Conservation (phyloP, 1,140 invertebrate species). For the Diorhabda sublineata region DNA sequence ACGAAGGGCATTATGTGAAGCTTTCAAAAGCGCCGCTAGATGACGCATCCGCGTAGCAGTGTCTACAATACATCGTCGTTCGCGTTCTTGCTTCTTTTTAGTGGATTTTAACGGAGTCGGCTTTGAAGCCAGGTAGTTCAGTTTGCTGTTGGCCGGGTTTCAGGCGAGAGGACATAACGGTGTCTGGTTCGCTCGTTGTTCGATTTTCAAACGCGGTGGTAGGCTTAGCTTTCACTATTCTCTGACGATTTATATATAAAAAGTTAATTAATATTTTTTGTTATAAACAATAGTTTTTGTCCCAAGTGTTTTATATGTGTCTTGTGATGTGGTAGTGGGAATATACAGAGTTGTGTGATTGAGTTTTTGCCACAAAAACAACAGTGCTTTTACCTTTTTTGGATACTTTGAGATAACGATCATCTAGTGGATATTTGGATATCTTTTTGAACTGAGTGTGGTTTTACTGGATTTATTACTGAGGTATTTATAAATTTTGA, state of each 20-base stretch:
- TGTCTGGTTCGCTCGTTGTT: not conserved
- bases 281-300: not conserved
- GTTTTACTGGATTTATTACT: no score
- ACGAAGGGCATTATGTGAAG: not conserved
- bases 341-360: not conserved
- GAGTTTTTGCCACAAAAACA: not conserved
- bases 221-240: not conserved
- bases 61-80: not conserved
- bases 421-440: no score
- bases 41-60: not conserved
- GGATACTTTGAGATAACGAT: no score
- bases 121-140: not conserved
- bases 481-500: no score
- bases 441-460: no score
- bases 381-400: no score
- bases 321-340: not conserved
- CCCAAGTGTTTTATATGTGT: not conserved
- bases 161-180: not conserved
- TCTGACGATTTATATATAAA: not conserved
- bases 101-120: slow-evolving; percentile 1
- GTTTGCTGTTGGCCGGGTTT: not conserved
- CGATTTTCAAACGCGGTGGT: no score
- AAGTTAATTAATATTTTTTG: not conserved
- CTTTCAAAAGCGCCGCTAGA: not conserved
- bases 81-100: slow-evolving; percentile 1